phyloP scores from a whole-genome alignment of 2,113 vertebrate species.

The Platichthys stellatus region DNA sequence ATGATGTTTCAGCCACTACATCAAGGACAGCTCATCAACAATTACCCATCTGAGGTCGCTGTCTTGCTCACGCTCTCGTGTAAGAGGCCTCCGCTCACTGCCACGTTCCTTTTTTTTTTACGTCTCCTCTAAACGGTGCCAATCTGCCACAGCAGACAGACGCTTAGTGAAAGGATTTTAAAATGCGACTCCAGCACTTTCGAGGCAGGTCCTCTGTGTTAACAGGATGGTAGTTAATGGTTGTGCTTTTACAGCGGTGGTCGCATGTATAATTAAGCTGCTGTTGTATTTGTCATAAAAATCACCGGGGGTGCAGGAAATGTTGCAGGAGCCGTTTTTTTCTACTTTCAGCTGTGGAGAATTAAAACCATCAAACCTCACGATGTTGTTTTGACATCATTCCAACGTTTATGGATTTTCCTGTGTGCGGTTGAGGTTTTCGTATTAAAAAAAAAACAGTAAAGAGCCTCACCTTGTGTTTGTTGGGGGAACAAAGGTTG shows the following conservation, averaged over 20 bases:
- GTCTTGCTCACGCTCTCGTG: constrained; percentile 11
- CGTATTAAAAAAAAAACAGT: constrained; percentile 56
- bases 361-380: constrained; percentile 82
- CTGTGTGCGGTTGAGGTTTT: constrained; percentile 76
- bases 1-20: background rate
- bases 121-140: constrained; percentile 66
- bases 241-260: constrained; percentile 76
- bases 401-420: constrained; percentile 85
- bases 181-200: constrained; percentile 80
- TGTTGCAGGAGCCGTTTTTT: constrained; percentile 75
- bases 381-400: constrained; percentile 84
- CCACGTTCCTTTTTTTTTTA: constrained; percentile 55
- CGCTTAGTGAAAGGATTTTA: constrained; percentile 73
- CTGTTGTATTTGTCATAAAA: constrained; percentile 84
- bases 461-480: constrained; percentile 78
- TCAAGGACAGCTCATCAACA: constrained; percentile 26
- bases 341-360: constrained; percentile 83
- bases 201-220: constrained; percentile 75
- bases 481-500: constrained; percentile 78
- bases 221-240: constrained; percentile 80
- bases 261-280: constrained; percentile 83
- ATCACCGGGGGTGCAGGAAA: constrained; percentile 73
- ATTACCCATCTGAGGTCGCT: constrained; percentile 15
- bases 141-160: constrained; percentile 71
- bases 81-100: constrained; percentile 3